phyloP scores from a whole-genome alignment of 2,888 invertebrate species.

The Marasmarcha lunaedactyla region DNA sequence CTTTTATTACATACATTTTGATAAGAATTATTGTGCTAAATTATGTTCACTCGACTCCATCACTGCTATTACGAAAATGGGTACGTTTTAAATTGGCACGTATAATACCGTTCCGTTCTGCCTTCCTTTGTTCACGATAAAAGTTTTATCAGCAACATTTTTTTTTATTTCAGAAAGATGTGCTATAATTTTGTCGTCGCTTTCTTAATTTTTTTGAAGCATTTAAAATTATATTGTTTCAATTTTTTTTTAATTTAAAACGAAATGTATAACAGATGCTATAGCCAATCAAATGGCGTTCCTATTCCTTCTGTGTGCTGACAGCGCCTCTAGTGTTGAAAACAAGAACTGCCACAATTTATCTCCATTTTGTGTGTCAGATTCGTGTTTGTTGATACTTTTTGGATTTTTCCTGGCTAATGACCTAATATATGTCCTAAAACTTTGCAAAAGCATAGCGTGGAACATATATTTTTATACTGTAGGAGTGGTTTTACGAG shows the following conservation, averaged over 20 bases:
- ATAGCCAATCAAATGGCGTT: conserved; percentile 33
- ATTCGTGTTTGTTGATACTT: conserved; percentile 72
- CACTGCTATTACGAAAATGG: too few relatives aligned
- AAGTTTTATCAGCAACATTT: too few relatives aligned
- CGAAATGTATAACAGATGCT: conserved; percentile 34
- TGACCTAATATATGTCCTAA: conserved; percentile 28
- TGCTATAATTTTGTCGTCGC: too few relatives aligned
- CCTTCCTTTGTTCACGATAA: background rate
- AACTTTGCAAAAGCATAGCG: too few relatives aligned
- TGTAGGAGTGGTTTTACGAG: background rate
- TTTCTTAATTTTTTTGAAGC: too few relatives aligned
- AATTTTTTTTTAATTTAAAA: conserved; percentile 3
- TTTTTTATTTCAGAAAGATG: too few relatives aligned
- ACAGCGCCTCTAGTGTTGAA: conserved; percentile 57
- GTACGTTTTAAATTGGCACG: conserved; percentile 24
- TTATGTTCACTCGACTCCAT: too few relatives aligned
- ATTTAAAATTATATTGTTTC: too few relatives aligned
- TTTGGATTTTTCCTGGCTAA: conserved; percentile 37
- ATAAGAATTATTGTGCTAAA: too few relatives aligned
- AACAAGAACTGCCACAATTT: conserved; percentile 65
- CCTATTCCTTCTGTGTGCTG: conserved; percentile 40
- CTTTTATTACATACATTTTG: too few relatives aligned
- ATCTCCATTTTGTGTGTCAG: conserved; percentile 76
- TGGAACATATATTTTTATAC: too few relatives aligned
- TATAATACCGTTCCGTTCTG: conserved; percentile 30